These are phyloP conservation scores for Macrostomum lignano DNA, from an alignment of 1,140 invertebrate genomes.

Conservation along the genomic window DNA sequence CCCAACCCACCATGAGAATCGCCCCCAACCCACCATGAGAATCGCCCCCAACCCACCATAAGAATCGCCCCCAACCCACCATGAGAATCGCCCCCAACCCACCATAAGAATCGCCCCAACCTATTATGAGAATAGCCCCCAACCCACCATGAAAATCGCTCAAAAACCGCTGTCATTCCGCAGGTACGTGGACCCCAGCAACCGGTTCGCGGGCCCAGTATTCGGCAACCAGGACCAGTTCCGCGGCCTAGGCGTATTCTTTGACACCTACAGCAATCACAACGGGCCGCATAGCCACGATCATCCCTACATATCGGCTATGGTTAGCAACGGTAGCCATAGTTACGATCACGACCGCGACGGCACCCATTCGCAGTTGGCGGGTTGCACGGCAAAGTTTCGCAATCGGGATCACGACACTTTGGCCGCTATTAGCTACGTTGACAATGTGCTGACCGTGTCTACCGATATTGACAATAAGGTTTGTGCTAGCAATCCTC, in stretches of 20 bases:
- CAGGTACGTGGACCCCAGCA: no score
- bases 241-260: constrained; percentile 59
- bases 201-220: constrained; percentile 53
- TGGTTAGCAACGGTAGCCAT: constrained; percentile 79
- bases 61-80: no score
- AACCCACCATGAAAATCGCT: no score
- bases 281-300: constrained; percentile 78
- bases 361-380: constrained; percentile 80
- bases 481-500: no score
- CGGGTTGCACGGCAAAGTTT: constrained; percentile 54
- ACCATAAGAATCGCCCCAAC: no score
- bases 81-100: no score
- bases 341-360: constrained; percentile 91
- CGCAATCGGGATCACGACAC: constrained; percentile 71
- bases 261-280: constrained; percentile 96
- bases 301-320: constrained; percentile 88
- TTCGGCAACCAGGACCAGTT: constrained; percentile 84
- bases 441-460: constrained; percentile 53
- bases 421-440: constrained; percentile 59
- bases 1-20: no score
- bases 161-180: no score
- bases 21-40: no score
- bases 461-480: no score
- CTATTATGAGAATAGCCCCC: no score
- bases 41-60: no score